Evolutionary conservation across 2,888 invertebrate species (phyloP).

Genomic region (Eupithecia exiguata): DNA sequence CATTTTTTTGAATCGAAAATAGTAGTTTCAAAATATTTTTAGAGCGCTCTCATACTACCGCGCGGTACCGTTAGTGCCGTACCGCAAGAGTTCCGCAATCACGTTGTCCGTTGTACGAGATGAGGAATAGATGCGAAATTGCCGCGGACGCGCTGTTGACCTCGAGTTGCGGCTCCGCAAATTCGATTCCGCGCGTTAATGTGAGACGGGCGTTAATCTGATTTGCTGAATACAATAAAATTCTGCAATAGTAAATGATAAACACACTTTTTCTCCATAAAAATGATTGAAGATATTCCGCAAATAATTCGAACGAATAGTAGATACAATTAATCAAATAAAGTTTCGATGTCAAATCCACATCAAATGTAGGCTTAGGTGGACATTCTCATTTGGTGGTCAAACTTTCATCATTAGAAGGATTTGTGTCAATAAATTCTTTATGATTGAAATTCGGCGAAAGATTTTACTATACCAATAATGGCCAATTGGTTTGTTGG

Average conservation of each 20-base stretch:
- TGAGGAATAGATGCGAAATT: too few relatives aligned
- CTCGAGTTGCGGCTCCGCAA: too few relatives aligned
- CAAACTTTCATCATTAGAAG: slow-evolving; percentile 11
- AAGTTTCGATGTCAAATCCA: slow-evolving; percentile 2
- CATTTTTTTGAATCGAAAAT: too few relatives aligned
- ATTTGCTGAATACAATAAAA: not conserved
- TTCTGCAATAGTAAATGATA: not conserved
- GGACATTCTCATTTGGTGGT: slow-evolving; percentile 12
- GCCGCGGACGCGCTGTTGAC: too few relatives aligned
- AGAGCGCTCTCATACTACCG: too few relatives aligned
- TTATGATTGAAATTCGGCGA: not conserved
- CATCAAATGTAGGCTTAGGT: slow-evolving; percentile 6
- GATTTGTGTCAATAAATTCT: slow-evolving; percentile 11
- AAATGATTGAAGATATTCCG: slow-evolving; percentile 7
- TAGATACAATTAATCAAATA: not conserved
- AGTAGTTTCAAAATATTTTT: not conserved
- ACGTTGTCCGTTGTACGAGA: too few relatives aligned
- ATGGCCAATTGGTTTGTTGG: not conserved
- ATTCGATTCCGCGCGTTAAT: too few relatives aligned
- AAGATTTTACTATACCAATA: slow-evolving; percentile 1
- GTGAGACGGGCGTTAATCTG: too few relatives aligned
- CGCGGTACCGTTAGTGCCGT: too few relatives aligned
- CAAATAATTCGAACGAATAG: not conserved
- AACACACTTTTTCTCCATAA: not conserved
- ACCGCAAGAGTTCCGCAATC: too few relatives aligned